These are phyloP conservation scores for Rhagoletis pomonella DNA, from an alignment of 1,140 invertebrate species.

Conservation along the genomic window DNA sequence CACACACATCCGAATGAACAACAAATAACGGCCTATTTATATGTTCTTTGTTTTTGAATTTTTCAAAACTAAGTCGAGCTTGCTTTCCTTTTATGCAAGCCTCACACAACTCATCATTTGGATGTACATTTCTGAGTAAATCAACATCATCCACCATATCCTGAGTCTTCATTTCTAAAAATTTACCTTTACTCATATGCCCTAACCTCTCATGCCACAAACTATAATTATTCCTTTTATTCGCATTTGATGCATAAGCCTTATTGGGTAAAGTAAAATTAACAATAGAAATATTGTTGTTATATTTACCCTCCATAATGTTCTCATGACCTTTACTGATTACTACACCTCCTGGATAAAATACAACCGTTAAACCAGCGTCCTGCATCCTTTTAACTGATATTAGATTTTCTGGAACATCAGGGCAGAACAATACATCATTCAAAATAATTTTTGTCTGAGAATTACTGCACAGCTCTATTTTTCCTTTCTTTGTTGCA, in stretches of 20 bases:
- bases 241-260: conserved; percentile 57
- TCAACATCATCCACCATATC: conserved; percentile 66
- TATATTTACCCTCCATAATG: conserved; percentile 55
- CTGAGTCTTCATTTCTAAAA: conserved; percentile 65
- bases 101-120: conserved; percentile 72
- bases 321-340: conserved; percentile 56
- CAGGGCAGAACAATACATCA: conserved; percentile 55
- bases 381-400: conserved; percentile 57
- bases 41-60: conserved; percentile 65
- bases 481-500: conserved; percentile 53
- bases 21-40: conserved; percentile 69
- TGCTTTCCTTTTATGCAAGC: conserved; percentile 75
- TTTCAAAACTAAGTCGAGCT: conserved; percentile 70
- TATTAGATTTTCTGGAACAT: conserved; percentile 57
- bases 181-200: conserved; percentile 55
- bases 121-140: conserved; percentile 61
- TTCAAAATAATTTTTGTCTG: conserved; percentile 53
- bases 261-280: conserved; percentile 53
- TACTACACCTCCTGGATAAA: conserved; percentile 62
- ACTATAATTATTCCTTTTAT: conserved; percentile 62
- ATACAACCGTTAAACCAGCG: conserved; percentile 53
- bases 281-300: conserved; percentile 55
- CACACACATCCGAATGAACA: no score
- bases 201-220: conserved; percentile 72
- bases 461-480: conserved; percentile 39